phyloP scores from a whole-genome alignment of 2,113 vertebrate species.

The Neopipo cinnamomea region DNA sequence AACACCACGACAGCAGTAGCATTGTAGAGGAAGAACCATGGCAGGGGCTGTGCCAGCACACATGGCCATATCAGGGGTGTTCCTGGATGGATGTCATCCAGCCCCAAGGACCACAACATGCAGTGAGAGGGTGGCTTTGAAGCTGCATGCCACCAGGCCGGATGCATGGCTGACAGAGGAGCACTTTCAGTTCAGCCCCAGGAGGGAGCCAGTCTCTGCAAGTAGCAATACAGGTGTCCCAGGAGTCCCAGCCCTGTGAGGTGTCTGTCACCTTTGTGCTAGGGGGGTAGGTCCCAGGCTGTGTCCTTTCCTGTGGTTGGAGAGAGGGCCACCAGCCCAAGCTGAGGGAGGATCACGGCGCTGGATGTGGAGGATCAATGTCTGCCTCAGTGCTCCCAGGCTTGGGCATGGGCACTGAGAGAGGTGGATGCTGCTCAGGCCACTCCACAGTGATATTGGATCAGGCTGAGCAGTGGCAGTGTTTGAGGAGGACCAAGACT shows the following conservation, averaged over 20 bases:
- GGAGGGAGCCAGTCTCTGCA: not conserved
- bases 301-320: not conserved
- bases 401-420: not conserved
- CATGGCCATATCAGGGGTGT: rapidly evolving
- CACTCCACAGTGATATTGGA: not conserved
- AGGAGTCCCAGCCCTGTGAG: not conserved
- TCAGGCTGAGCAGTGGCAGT: not conserved
- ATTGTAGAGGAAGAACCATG: not conserved
- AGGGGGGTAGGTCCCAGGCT: not conserved
- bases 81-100: not conserved
- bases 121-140: not conserved
- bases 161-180: not conserved
- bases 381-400: not conserved
- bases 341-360: not conserved
- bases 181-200: not conserved
- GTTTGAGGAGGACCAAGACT: not conserved
- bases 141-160: rapidly evolving
- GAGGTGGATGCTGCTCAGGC: not conserved
- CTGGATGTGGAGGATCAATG: rapidly evolving
- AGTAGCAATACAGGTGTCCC: not conserved
- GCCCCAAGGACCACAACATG: rapidly evolving
- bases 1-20: rapidly evolving
- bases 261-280: rapidly evolving
- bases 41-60: rapidly evolving
- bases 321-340: not conserved